Evolutionary conservation across 2,797 vertebrate species (phyloP).

Genomic region (Acanthis flammea): DNA sequence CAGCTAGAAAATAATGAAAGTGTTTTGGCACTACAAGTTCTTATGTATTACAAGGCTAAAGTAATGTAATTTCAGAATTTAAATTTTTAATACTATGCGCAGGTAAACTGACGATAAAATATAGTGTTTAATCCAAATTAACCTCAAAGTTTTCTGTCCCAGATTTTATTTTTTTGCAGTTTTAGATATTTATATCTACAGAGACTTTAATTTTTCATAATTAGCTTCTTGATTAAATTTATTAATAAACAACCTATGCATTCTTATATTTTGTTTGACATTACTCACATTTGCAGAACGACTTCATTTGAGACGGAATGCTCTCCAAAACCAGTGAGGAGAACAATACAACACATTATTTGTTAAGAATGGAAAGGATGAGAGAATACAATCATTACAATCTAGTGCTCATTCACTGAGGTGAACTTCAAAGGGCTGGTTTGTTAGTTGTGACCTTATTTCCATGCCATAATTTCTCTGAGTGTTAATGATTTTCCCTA

Average conservation of each 20-base stretch:
- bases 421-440: background rate
- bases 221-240: background rate
- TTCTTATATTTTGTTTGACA: background rate
- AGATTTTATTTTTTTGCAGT: background rate
- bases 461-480: background rate
- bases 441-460: background rate
- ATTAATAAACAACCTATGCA: background rate
- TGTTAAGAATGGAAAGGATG: background rate
- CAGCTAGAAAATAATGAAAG: background rate
- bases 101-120: background rate
- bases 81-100: background rate
- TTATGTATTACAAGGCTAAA: background rate
- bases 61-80: background rate
- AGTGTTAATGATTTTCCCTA: background rate
- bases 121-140: background rate
- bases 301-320: background rate
- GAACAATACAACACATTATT: background rate
- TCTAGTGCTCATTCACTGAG: fast-evolving
- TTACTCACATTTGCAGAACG: background rate
- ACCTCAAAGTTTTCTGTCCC: background rate
- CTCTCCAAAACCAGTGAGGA: background rate
- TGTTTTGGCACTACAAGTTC: background rate
- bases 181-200: background rate
- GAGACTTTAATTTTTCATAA: background rate
- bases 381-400: background rate